Conservation (phyloP, 2,888 invertebrate species). For the Escarpia spicata region DNA sequence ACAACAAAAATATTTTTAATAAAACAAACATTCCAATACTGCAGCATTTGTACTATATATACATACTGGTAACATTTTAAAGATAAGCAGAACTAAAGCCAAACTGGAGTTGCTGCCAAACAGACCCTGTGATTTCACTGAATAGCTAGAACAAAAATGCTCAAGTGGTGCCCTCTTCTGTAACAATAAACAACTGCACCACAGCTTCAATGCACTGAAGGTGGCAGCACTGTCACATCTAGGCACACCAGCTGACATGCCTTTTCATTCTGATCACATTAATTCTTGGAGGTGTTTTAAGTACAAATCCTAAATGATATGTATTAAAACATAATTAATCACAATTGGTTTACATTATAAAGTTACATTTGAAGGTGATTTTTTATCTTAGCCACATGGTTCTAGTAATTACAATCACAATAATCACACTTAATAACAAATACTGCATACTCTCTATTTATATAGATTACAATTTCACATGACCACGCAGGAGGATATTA, state of each 20-base stretch:
- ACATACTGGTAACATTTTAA: neutral
- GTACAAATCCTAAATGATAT: too few relatives aligned
- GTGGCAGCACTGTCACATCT: conserved; percentile 16
- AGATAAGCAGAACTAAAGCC: neutral
- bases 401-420: too few relatives aligned
- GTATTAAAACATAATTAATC: too few relatives aligned
- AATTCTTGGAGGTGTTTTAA: too few relatives aligned
- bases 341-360: too few relatives aligned
- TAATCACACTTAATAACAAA: neutral
- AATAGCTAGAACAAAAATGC: neutral
- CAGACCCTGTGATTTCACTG: neutral
- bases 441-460: neutral
- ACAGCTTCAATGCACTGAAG: neutral
- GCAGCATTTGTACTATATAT: neutral
- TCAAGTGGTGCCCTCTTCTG: neutral
- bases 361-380: too few relatives aligned
- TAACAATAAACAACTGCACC: neutral
- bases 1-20: neutral
- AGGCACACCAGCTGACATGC: neutral
- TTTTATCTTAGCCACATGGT: too few relatives aligned
- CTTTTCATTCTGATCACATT: neutral
- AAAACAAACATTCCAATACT: neutral
- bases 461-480: neutral
- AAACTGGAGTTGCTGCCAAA: neutral
- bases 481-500: neutral